Evolutionary conservation across 2,888 invertebrate genomes (phyloP).

Genomic region (Campoplex nolae): DNA sequence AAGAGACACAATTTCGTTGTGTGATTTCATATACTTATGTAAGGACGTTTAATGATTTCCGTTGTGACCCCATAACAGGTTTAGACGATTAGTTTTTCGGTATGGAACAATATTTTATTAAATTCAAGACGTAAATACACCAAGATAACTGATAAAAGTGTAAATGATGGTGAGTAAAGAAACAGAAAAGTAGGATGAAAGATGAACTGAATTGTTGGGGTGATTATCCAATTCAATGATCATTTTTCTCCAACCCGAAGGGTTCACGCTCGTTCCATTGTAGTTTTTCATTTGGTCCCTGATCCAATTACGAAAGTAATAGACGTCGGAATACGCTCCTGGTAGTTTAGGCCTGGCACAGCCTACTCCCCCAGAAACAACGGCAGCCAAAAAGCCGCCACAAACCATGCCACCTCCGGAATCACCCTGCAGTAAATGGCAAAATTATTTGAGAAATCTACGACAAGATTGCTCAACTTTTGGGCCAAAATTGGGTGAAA

Average conservation of each 20-base stretch:
- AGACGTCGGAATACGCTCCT: constrained; percentile 78
- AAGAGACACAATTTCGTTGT: too few species aligned
- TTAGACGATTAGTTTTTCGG: neutral
- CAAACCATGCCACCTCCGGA: constrained; percentile 82
- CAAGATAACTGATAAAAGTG: constrained; percentile 14
- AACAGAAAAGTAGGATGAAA: neutral
- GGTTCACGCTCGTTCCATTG: neutral
- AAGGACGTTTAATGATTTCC: too few species aligned
- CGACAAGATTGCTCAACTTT: neutral
- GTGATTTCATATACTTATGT: too few species aligned
- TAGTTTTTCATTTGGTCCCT: constrained; percentile 47
- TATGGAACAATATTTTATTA: constrained; percentile 17
- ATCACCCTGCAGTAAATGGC: constrained; percentile 77
- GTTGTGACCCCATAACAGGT: too few species aligned
- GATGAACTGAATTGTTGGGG: constrained; percentile 2
- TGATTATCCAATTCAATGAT: neutral
- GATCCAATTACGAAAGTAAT: constrained; percentile 76
- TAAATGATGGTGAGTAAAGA: neutral
- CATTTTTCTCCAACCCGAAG: neutral
- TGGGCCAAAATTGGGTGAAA: neutral
- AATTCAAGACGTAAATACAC: neutral
- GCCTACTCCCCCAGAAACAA: constrained; percentile 80
- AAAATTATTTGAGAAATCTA: neutral
- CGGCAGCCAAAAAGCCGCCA: constrained; percentile 74
- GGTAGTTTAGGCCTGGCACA: constrained; percentile 78